Evolutionary conservation across 2,797 vertebrate genomes (phyloP).

Genomic region (Takifugu rubripes): DNA sequence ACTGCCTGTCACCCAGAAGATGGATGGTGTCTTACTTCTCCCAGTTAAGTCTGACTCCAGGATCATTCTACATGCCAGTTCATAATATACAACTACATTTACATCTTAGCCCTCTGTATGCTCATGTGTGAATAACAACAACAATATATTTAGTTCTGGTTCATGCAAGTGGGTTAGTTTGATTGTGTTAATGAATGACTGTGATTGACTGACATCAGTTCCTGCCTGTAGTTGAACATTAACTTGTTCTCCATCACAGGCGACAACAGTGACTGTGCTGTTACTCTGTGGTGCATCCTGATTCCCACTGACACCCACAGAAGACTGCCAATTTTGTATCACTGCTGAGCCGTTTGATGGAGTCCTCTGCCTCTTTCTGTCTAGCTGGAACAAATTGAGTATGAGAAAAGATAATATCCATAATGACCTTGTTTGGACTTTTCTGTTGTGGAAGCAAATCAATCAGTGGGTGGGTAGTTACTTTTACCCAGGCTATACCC

Average conservation of each 20-base stretch:
- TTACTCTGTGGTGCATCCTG: constrained; percentile 52
- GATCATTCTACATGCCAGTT: background rate
- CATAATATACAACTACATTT: background rate
- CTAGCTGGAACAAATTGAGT: constrained; percentile 48
- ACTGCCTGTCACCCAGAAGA: constrained; percentile 38
- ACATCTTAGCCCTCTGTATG: too few relatives aligned
- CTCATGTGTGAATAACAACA: too few relatives aligned
- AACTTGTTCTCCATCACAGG: constrained; percentile 50
- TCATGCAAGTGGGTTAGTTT: background rate
- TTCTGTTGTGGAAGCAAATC: constrained; percentile 45
- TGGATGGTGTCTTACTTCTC: constrained; percentile 16
- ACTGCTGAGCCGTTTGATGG: constrained; percentile 34
- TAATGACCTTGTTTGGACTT: constrained; percentile 59
- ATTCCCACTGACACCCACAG: constrained; percentile 55
- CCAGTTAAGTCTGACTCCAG: background rate
- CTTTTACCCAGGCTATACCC: too few relatives aligned
- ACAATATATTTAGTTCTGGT: background rate
- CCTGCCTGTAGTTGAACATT: constrained; percentile 67
- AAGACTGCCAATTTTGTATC: constrained; percentile 35
- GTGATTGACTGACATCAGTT: constrained; percentile 46
- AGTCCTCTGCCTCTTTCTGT: constrained; percentile 51
- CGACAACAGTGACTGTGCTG: constrained; percentile 39
- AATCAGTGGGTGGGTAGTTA: constrained; percentile 25
- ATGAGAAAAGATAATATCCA: constrained; percentile 43
- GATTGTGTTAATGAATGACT: background rate